phyloP scores from a whole-genome alignment of 2,797 vertebrate species.

The Echiichthys vipera region DNA sequence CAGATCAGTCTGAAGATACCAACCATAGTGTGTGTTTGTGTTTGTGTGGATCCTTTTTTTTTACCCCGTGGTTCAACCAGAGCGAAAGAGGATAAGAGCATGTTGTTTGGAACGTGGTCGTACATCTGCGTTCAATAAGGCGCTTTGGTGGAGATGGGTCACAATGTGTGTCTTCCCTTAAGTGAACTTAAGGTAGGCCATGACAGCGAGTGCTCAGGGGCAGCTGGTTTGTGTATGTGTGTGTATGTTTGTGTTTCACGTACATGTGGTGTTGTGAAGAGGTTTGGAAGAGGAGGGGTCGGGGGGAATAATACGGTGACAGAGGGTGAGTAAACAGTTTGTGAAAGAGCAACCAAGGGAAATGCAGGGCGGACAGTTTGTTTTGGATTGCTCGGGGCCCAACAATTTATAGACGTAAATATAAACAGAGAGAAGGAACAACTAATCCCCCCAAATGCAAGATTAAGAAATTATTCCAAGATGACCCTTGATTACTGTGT shows the following conservation, averaged over 20 bases:
- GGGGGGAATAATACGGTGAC: conserved; percentile 46
- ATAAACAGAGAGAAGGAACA: conserved; percentile 75
- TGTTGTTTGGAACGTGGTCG: conserved; percentile 69
- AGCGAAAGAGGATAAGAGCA: conserved; percentile 66
- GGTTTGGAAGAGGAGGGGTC: too few relatives aligned
- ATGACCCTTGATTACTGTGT: conserved; percentile 77
- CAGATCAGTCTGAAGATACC: conserved; percentile 70
- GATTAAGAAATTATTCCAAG: conserved; percentile 75
- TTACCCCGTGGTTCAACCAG: conserved; percentile 66
- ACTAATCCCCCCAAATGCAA: conserved; percentile 74
- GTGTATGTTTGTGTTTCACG: conserved; percentile 43
- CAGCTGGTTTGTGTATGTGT: conserved; percentile 44
- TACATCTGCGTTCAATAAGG: conserved; percentile 79
- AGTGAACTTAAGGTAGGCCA: conserved; percentile 76
- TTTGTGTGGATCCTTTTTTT: conserved; percentile 58
- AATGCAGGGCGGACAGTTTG: conserved; percentile 74
- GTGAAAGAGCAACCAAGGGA: conserved; percentile 59
- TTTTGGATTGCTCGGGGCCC: conserved; percentile 72
- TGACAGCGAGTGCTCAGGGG: conserved; percentile 64
- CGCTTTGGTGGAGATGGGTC: conserved; percentile 74
- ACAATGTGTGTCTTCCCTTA: conserved; percentile 72
- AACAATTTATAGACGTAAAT: conserved; percentile 81
- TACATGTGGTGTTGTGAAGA: conserved; percentile 44
- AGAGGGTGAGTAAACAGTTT: conserved; percentile 75
- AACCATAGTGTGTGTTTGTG: conserved; percentile 54